phyloP scores from a whole-genome alignment of 2,113 vertebrate genomes.

The Nothoprocta perdicaria region DNA sequence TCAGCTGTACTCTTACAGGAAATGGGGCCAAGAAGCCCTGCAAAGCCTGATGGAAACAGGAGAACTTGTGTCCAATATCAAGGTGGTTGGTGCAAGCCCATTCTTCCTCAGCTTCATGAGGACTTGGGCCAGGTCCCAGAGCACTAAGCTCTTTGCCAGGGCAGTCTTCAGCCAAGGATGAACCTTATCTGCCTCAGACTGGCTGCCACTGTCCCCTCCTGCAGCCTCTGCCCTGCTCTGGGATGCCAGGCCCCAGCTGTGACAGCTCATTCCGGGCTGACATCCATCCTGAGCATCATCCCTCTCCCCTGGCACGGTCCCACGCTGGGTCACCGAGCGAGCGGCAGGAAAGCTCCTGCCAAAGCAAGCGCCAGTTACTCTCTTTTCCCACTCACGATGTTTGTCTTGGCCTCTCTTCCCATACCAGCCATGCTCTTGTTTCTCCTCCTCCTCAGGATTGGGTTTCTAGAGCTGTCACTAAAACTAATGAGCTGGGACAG shows the following conservation, averaged over 20 bases:
- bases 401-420: constrained; percentile 45
- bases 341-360: not conserved
- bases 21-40: not conserved
- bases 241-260: not conserved
- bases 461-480: constrained; percentile 42
- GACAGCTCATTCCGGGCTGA: not conserved
- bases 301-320: rapidly evolving
- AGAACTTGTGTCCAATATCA: not conserved
- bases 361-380: not conserved
- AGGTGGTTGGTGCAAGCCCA: not conserved
- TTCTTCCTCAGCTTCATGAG: not conserved
- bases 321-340: not conserved
- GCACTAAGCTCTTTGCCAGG: not conserved
- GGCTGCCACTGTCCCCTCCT: not conserved
- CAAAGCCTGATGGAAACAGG: not conserved
- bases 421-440: not conserved
- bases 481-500: constrained; percentile 49
- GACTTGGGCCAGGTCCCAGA: not conserved
- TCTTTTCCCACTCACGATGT: constrained; percentile 14
- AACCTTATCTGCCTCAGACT: not conserved
- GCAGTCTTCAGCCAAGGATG: not conserved
- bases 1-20: rapidly evolving
- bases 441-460: not conserved
- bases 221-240: not conserved
- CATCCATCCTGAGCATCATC: not conserved